These are phyloP conservation scores for Zeugodacus cucurbitae DNA, from an alignment of 1,140 invertebrate genomes.

Conservation along the genomic window DNA sequence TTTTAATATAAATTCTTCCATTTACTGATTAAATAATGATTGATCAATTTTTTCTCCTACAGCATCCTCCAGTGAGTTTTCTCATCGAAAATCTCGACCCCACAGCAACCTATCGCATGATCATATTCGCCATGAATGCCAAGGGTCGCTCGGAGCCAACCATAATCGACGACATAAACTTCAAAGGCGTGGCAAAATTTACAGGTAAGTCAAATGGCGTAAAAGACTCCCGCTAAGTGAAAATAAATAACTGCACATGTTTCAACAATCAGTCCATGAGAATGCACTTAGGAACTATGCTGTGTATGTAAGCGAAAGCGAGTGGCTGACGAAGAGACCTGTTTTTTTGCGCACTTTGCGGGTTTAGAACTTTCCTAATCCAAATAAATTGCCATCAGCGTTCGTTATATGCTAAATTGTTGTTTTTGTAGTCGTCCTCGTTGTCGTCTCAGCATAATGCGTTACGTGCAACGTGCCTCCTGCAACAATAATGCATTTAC, in stretches of 20 bases:
- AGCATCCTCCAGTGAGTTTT: constrained; percentile 74
- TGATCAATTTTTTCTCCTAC: neutral
- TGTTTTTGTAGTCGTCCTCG: neutral
- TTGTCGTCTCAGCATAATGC: neutral
- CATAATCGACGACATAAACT: constrained; percentile 83
- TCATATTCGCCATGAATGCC: constrained; percentile 84
- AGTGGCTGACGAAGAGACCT: neutral
- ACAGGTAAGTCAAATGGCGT: constrained; percentile 68
- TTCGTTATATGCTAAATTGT: neutral
- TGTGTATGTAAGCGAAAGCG: neutral
- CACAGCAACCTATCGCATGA: constrained; percentile 79
- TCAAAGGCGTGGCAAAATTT: constrained; percentile 80
- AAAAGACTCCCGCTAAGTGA: neutral
- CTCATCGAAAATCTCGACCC: constrained; percentile 81
- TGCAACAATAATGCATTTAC: constrained; percentile 20
- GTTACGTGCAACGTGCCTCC: neutral
- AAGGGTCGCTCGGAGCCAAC: constrained; percentile 86
- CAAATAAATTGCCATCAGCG: constrained; percentile 5
- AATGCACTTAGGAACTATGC: neutral
- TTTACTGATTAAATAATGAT: neutral
- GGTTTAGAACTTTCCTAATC: constrained; percentile 12
- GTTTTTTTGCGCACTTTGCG: neutral
- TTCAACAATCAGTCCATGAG: neutral
- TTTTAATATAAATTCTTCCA: too few relatives aligned
- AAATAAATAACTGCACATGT: neutral